A percentile compares a stretch with the other conserved stretches of the same genome.
These are phyloP conservation scores for Mus caroli DNA, from an alignment of 2,797 vertebrate species.

Conservation along the genomic window DNA sequence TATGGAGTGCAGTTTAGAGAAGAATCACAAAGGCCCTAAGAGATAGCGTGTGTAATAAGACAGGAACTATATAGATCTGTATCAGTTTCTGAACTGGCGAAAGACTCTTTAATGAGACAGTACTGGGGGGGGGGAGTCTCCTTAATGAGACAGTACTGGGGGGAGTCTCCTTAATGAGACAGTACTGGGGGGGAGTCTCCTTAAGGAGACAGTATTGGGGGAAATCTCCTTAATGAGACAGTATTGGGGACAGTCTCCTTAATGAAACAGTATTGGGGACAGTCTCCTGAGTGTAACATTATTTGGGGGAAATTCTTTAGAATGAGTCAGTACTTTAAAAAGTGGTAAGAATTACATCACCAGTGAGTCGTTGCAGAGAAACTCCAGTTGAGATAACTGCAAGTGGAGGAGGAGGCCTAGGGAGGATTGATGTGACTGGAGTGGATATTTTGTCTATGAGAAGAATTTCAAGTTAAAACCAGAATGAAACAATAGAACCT, in stretches of 20 bases:
- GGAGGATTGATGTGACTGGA: neutral
- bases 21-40: neutral
- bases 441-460: neutral
- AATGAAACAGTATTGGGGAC: neutral
- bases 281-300: neutral
- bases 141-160: neutral
- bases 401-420: neutral
- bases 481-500: slow-evolving; percentile 14
- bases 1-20: neutral
- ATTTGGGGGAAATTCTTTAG: neutral
- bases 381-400: neutral
- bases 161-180: neutral
- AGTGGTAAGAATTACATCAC: neutral
- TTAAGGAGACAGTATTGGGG: neutral
- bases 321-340: neutral
- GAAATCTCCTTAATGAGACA: neutral
- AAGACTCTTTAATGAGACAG: neutral
- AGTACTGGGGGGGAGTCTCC: too few relatives aligned
- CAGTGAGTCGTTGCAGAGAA: neutral
- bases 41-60: rapidly evolving
- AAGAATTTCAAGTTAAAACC: neutral
- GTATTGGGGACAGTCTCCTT: neutral
- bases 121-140: neutral
- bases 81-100: neutral
- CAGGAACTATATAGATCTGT: neutral